Conservation (phyloP, 2,113 vertebrate species). For the Thamnaconus septentrionalis region DNA sequence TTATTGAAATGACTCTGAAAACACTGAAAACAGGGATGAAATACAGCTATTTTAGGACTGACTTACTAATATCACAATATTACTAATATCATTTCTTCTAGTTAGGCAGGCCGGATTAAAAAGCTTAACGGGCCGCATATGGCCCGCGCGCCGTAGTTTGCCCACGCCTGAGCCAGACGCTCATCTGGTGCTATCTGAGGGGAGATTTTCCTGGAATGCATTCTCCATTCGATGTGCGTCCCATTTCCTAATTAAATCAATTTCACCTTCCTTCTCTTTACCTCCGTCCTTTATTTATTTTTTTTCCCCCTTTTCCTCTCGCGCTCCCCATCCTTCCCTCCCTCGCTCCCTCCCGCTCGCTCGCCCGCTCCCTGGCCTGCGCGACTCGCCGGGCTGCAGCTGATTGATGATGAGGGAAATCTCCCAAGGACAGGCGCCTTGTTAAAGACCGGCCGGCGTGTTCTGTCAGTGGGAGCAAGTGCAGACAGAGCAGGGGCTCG, state of each 20-base stretch:
- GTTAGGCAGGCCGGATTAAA: no score
- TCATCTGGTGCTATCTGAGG: no score
- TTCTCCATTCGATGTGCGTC: conserved; percentile 21
- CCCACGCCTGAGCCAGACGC: no score
- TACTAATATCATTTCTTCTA: no score
- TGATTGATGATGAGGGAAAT: conserved; percentile 69
- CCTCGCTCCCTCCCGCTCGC: not conserved
- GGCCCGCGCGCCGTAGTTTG: no score
- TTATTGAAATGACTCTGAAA: no score
- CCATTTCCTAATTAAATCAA: no score
- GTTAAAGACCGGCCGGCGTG: conserved; percentile 57
- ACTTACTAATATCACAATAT: no score
- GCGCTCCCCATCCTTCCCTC: conserved; percentile 5
- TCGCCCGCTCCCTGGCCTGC: conserved; percentile 22
- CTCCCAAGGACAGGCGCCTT: conserved; percentile 68
- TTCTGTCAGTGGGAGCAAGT: conserved; percentile 34
- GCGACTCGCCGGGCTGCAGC: conserved; percentile 31
- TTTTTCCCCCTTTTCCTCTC: conserved; percentile 16
- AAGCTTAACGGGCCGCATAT: no score
- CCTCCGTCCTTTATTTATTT: conserved; percentile 45
- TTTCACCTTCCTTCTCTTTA: no score
- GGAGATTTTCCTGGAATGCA: conserved; percentile 18
- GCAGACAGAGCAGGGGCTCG: conserved; percentile 6
- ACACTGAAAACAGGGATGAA: no score
- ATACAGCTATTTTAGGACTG: no score